Evolutionary conservation across 2,113 vertebrate species (phyloP).

Genomic region (Eurypyga helias): DNA sequence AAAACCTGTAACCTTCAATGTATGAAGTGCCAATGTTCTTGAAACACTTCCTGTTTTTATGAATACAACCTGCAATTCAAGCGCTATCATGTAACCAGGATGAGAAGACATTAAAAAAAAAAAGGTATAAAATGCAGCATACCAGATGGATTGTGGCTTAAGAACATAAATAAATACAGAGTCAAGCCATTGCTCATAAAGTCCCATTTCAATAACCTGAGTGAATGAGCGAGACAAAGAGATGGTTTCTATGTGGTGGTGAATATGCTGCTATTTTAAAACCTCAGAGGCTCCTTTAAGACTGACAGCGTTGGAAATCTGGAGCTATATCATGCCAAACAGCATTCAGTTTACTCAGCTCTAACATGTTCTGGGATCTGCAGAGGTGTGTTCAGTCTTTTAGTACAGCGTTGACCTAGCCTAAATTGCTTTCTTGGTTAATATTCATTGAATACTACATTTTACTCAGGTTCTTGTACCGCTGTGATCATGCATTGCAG

Average conservation of each 20-base stretch:
- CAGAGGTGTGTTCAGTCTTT: not conserved
- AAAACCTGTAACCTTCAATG: not conserved
- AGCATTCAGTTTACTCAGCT: not conserved
- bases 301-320: not conserved
- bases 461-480: not conserved
- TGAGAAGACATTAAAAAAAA: constrained; percentile 2
- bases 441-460: not conserved
- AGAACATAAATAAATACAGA: not conserved
- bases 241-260: not conserved
- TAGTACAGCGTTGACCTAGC: not conserved
- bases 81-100: not conserved
- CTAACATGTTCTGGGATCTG: not conserved
- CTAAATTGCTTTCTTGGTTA: not conserved
- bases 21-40: constrained; percentile 14
- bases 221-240: not conserved
- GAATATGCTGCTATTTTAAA: not conserved
- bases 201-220: not conserved
- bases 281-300: not conserved
- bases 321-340: not conserved
- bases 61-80: not conserved
- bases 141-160: not conserved
- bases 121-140: constrained; percentile 6
- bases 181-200: not conserved
- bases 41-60: constrained; percentile 34
- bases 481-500: not conserved